Evolutionary conservation across 2,797 vertebrate genomes (phyloP).

Genomic region (Syngnathus acus): DNA sequence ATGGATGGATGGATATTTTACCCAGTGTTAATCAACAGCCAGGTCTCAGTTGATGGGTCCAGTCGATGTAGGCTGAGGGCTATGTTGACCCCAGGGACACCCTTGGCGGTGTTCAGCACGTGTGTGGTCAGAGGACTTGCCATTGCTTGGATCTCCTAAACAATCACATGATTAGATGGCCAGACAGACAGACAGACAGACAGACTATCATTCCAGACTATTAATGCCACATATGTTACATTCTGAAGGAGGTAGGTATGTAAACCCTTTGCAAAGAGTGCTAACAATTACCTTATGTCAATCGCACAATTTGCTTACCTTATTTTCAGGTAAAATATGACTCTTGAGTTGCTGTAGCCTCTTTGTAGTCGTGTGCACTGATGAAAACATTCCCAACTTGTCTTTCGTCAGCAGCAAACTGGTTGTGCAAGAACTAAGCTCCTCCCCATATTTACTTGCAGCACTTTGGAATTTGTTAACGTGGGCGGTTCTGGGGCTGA

Average conservation of each 20-base stretch:
- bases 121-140: constrained; percentile 70
- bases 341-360: constrained; percentile 59
- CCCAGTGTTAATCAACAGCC: constrained; percentile 61
- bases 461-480: background rate
- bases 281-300: background rate
- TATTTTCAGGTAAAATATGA: constrained; percentile 56
- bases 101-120: constrained; percentile 66
- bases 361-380: constrained; percentile 49
- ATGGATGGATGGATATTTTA: constrained; percentile 34
- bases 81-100: constrained; percentile 65
- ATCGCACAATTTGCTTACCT: constrained; percentile 47
- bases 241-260: background rate
- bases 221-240: background rate
- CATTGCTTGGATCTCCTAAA: constrained; percentile 54
- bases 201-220: background rate
- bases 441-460: constrained; percentile 1
- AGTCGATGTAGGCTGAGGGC: constrained; percentile 54
- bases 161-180: background rate
- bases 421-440: constrained; percentile 36
- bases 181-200: background rate
- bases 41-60: constrained; percentile 42
- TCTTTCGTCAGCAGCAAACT: constrained; percentile 38
- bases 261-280: background rate
- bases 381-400: constrained; percentile 15
- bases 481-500: background rate